Conservation (phyloP, 2,888 invertebrate genomes). For the Cheilosia soror region DNA sequence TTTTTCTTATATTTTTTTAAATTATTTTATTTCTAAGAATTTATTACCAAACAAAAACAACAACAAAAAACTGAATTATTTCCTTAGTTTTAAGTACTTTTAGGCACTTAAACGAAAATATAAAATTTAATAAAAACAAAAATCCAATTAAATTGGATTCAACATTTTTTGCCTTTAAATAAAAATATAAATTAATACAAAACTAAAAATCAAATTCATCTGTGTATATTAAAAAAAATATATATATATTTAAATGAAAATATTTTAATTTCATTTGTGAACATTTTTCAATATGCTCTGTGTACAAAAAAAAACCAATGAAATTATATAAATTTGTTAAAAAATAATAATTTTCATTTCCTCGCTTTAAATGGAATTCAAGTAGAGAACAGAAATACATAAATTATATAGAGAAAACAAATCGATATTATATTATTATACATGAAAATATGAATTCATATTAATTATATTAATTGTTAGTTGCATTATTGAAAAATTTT, state of each 20-base stretch:
- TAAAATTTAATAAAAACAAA: conserved; percentile 1
- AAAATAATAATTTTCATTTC: conserved; percentile 59
- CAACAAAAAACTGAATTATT: not conserved
- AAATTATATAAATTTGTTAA: conserved; percentile 39
- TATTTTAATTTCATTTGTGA: conserved; percentile 12
- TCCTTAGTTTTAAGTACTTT: conserved; percentile 25
- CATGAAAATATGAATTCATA: conserved; percentile 68
- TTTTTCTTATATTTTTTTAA: conserved; percentile 19
- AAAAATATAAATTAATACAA: conserved; percentile 13
- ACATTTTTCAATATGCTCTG: conserved; percentile 36
- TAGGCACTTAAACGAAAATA: conserved; percentile 4
- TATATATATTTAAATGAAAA: not conserved
- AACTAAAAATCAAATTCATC: conserved; percentile 46
- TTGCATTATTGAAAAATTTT: conserved; percentile 61
- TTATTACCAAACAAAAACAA: not conserved
- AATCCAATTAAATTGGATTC: conserved; percentile 39
- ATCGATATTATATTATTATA: conserved; percentile 70
- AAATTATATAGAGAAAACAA: conserved; percentile 42
- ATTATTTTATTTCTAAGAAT: conserved; percentile 6
- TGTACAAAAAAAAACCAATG: conserved; percentile 61
- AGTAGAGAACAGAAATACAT: conserved; percentile 54
- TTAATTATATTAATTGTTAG: conserved; percentile 71
- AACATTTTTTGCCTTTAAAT: conserved; percentile 51
- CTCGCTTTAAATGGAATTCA: conserved; percentile 75
- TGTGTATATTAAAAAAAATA: conserved; percentile 36